Percentiles rank a stretch among this genome's conserved stretches.
phyloP scores from a whole-genome alignment of 2,113 vertebrate genomes.

The Macrotus californicus region DNA sequence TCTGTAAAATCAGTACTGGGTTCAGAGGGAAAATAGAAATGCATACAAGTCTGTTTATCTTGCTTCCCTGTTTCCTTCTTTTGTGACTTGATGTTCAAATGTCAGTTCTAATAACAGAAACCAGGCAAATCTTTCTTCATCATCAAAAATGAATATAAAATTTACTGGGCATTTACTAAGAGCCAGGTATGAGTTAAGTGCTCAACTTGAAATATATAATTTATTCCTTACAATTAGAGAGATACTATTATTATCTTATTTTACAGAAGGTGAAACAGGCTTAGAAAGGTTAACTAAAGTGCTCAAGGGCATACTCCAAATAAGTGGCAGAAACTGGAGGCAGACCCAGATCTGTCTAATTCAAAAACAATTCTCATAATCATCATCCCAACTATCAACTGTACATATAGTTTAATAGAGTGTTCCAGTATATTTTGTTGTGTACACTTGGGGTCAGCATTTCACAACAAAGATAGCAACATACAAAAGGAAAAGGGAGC shows the following conservation, averaged over 20 bases:
- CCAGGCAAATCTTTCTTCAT: background rate
- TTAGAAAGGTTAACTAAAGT: slow-evolving; percentile 4
- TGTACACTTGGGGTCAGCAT: background rate
- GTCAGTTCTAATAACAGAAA: background rate
- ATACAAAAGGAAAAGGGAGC: background rate
- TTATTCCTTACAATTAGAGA: slow-evolving; percentile 21
- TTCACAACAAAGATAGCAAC: background rate
- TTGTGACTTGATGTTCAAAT: background rate
- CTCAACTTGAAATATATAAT: slow-evolving; percentile 21
- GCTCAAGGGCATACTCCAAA: background rate
- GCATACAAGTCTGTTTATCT: background rate
- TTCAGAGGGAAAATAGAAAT: background rate
- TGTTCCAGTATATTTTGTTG: background rate
- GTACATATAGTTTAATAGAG: background rate
- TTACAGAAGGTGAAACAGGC: slow-evolving; percentile 21
- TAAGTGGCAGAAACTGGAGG: background rate
- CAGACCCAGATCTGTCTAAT: background rate
- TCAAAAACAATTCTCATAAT: background rate
- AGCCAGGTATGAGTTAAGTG: background rate
- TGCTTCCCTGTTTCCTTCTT: background rate
- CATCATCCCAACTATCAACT: background rate
- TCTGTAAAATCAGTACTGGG: background rate
- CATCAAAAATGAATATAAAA: slow-evolving; percentile 35
- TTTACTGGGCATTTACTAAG: background rate
- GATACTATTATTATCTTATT: slow-evolving; percentile 14